Conservation (phyloP, 2,113 vertebrate species). For the Tricholaema leucomelas region DNA sequence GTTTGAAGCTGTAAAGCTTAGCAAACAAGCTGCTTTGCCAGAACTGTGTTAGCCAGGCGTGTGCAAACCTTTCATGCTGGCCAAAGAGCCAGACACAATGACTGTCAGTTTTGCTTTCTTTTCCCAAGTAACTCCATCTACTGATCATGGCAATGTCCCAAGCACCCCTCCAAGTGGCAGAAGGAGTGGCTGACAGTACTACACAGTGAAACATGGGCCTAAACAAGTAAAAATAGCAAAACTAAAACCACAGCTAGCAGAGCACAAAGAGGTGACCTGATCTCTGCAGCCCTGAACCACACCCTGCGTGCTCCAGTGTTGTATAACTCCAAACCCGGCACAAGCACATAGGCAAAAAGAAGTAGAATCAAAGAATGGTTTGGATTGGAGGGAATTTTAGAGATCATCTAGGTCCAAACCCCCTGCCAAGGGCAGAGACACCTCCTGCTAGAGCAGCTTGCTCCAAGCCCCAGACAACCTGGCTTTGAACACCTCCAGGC, state of each 20-base stretch:
- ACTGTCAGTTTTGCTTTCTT: neutral
- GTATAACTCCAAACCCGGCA: neutral
- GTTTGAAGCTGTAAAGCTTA: neutral
- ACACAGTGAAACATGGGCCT: neutral
- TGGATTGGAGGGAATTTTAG: no score
- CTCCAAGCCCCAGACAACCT: no score
- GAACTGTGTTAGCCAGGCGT: neutral
- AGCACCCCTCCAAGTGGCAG: neutral
- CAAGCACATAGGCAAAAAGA: neutral
- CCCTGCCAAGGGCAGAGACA: no score
- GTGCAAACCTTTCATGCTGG: neutral
- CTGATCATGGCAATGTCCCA: neutral
- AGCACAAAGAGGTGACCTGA: neutral
- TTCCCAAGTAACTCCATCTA: neutral
- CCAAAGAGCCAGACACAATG: neutral
- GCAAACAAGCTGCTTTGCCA: neutral
- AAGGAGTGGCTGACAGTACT: neutral
- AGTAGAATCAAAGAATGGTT: no score
- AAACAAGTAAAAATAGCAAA: neutral
- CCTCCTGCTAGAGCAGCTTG: no score
- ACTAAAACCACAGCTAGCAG: neutral
- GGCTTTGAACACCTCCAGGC: no score
- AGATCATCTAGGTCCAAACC: no score
- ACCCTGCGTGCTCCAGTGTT: neutral
- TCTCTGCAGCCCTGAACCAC: neutral